These are phyloP conservation scores for Linnaemya vulpina DNA, from an alignment of 2,888 invertebrate genomes.

Conservation along the genomic window DNA sequence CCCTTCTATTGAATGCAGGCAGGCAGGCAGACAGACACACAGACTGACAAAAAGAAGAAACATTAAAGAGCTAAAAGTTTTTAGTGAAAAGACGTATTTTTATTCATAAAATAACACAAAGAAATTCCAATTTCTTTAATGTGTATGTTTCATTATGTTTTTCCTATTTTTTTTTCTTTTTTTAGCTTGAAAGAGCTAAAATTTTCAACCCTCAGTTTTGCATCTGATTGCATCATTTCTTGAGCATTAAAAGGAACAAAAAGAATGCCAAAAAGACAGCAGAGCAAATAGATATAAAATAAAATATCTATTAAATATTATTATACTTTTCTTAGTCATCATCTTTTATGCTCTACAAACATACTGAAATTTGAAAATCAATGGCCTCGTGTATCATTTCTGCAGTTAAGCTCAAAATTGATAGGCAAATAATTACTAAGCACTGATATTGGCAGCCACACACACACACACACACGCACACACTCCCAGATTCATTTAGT, in stretches of 20 bases:
- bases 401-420: constrained; percentile 69
- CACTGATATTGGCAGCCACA: constrained; percentile 48
- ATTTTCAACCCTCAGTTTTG: constrained; percentile 63
- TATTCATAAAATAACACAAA: constrained; percentile 34
- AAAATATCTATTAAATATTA: constrained; percentile 67
- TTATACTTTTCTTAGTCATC: constrained; percentile 66
- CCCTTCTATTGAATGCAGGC: constrained; percentile 72
- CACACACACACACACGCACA: constrained; percentile 19
- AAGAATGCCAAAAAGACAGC: constrained; percentile 15
- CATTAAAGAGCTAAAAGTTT: constrained; percentile 72
- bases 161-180: background rate
- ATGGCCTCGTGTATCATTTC: constrained; percentile 52
- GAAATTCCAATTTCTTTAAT: constrained; percentile 36
- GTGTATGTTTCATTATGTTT: background rate
- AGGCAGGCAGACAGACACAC: constrained; percentile 52
- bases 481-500: constrained; percentile 5
- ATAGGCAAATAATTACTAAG: constrained; percentile 71
- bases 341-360: constrained; percentile 70
- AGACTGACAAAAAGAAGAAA: constrained; percentile 45
- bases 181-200: constrained; percentile 42
- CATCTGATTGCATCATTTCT: constrained; percentile 69
- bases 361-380: constrained; percentile 69
- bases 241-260: constrained; percentile 35
- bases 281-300: constrained; percentile 49
- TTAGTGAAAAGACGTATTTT: constrained; percentile 44